phyloP scores from a whole-genome alignment of 2,113 vertebrate genomes.

The Entelurus aequoreus region DNA sequence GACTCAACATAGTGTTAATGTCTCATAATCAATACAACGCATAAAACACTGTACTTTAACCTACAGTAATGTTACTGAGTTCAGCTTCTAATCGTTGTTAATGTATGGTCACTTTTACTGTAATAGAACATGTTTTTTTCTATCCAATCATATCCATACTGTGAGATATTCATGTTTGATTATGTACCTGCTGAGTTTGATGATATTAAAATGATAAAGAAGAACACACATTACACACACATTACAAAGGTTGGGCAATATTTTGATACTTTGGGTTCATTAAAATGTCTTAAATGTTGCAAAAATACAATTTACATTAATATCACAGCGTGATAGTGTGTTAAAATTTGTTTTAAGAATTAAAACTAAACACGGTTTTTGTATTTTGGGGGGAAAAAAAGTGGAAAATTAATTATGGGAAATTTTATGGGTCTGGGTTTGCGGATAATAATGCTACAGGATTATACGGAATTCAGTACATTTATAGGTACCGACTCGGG shows the following conservation, averaged over 20 bases:
- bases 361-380: background rate
- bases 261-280: background rate
- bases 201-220: background rate
- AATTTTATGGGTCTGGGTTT: too few species aligned
- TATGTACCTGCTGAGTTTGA: background rate
- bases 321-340: background rate
- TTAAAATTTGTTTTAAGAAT: background rate
- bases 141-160: background rate
- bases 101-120: background rate
- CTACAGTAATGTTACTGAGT: background rate
- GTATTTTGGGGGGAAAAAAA: background rate
- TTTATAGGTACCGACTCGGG: too few species aligned
- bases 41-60: background rate
- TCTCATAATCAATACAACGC: background rate
- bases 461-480: too few species aligned
- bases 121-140: background rate
- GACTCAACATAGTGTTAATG: background rate
- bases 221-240: background rate
- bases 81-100: background rate
- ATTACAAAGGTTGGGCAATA: background rate
- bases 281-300: background rate
- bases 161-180: background rate
- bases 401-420: background rate
- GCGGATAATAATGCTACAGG: too few species aligned
- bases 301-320: background rate